Percentiles rank a stretch among this genome's conserved stretches.
Conservation (phyloP, 2,888 invertebrate species). For the Calephelis perditalis region DNA sequence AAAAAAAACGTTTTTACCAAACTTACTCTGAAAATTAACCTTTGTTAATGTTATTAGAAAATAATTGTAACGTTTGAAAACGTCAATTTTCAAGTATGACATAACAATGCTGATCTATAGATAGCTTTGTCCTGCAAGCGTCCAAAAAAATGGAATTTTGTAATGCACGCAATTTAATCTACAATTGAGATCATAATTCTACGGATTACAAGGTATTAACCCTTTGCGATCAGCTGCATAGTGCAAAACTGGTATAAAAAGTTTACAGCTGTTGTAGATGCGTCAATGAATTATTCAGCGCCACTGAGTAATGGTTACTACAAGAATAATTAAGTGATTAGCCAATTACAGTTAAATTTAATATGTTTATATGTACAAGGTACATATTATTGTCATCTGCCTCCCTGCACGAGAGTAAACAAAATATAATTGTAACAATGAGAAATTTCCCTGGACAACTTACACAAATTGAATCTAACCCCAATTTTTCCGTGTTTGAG, state of each 20-base stretch:
- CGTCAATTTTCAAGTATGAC: too few relatives aligned
- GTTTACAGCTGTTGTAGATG: constrained; percentile 16
- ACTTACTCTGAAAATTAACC: too few relatives aligned
- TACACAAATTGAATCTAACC: too few relatives aligned
- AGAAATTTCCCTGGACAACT: too few relatives aligned
- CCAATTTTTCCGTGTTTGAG: too few relatives aligned
- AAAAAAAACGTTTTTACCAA: too few relatives aligned
- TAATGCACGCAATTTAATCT: constrained; percentile 1
- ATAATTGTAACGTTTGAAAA: too few relatives aligned
- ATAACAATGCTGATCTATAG: too few relatives aligned
- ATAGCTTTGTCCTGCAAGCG: background rate
- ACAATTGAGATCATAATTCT: constrained; percentile 8
- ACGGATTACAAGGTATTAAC: constrained; percentile 14
- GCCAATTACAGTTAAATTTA: constrained; percentile 16
- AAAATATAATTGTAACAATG: too few relatives aligned
- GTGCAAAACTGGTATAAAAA: constrained; percentile 13
- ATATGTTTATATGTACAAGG: background rate
- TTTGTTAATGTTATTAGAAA: too few relatives aligned
- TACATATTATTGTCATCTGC: too few relatives aligned
- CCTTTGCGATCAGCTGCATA: constrained; percentile 15
- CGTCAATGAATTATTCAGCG: constrained; percentile 26
- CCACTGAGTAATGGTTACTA: constrained; percentile 26
- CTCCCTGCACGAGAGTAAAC: too few relatives aligned
- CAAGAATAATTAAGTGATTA: constrained; percentile 25
- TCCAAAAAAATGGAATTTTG: background rate